These are phyloP conservation scores for Oconnorella tubifera DNA, from an alignment of 2,888 invertebrate genomes.

Conservation along the genomic window DNA sequence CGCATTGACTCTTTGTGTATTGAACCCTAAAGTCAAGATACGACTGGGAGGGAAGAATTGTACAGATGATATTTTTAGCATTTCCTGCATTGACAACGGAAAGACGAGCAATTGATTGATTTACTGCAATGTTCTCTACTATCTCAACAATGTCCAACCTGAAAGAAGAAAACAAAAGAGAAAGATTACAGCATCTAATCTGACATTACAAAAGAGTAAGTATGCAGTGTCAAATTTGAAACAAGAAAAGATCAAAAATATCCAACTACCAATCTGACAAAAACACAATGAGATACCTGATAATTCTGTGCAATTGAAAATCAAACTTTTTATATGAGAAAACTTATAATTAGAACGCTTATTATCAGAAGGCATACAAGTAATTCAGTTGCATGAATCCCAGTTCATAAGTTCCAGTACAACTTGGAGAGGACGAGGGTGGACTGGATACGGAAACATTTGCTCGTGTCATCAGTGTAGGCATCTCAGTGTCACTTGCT, in stretches of 20 bases:
- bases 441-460: not conserved
- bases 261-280: no score
- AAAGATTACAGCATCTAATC: not conserved
- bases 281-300: no score
- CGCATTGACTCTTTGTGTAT: not conserved
- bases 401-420: slow-evolving; percentile 51
- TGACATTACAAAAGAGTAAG: not conserved
- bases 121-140: not conserved
- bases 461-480: not conserved
- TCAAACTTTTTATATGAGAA: no score
- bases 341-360: no score
- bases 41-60: not conserved
- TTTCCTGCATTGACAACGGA: not conserved
- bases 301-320: no score
- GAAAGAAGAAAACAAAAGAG: not conserved
- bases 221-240: not conserved
- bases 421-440: not conserved
- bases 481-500: not conserved
- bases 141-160: not conserved
- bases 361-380: no score
- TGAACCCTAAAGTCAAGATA: not conserved
- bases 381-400: slow-evolving; percentile 85
- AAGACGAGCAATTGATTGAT: not conserved
- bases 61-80: not conserved
- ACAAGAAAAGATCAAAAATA: no score